A percentile compares a stretch with the other conserved stretches of the same genome.
These are phyloP conservation scores for Mamestra configurata DNA, from an alignment of 1,140 invertebrate species.

Conservation along the genomic window DNA sequence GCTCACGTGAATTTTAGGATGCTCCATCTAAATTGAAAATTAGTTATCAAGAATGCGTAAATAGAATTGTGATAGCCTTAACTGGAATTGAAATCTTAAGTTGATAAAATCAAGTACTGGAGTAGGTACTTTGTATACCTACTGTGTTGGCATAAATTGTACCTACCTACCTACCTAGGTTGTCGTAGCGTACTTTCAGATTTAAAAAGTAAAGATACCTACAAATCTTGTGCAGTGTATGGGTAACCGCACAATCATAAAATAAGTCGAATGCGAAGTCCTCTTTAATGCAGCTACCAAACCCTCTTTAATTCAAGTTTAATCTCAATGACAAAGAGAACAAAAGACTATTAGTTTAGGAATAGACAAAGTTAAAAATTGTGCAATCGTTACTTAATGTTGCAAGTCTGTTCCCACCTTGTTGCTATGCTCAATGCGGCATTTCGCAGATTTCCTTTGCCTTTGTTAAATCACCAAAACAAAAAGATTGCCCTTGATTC, in stretches of 20 bases:
- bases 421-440: slow-evolving; percentile 19
- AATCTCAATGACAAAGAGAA: neutral
- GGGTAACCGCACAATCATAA: too few species aligned
- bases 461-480: slow-evolving; percentile 18
- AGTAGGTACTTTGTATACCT: too few species aligned
- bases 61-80: neutral
- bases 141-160: too few species aligned
- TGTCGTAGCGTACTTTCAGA: too few species aligned
- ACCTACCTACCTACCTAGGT: too few species aligned
- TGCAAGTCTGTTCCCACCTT: slow-evolving; percentile 1
- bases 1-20: neutral
- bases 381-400: slow-evolving; percentile 28
- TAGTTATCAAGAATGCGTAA: neutral
- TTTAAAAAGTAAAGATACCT: too few species aligned
- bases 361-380: neutral
- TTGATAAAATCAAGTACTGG: neutral
- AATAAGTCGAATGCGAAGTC: too few species aligned
- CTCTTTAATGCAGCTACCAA: too few species aligned
- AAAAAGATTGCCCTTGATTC: slow-evolving; percentile 63
- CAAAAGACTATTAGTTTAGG: slow-evolving; percentile 1
- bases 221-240: too few species aligned
- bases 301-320: too few species aligned
- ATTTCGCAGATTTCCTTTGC: slow-evolving; percentile 47
- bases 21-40: slow-evolving; percentile 1
- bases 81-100: neutral